Base-by-base conservation (phyloP, 2,113 vertebrate genomes). In the Clarias macrocephalus region DNA sequence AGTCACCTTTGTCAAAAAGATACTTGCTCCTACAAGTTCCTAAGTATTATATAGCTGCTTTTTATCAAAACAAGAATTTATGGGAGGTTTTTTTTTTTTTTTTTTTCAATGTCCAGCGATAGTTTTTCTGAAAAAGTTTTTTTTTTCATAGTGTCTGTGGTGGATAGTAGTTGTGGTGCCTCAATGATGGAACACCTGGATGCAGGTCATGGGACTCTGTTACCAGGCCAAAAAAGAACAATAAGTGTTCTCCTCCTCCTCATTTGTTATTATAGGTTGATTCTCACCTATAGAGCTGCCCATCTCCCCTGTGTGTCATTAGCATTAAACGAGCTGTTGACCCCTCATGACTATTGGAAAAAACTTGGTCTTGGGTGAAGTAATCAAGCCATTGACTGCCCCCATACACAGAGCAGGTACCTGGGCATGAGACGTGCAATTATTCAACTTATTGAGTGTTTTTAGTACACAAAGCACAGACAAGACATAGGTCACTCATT, bases 251-350 rank as follows among this genome's bases (percentile, higher is more conserved):
- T 92, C 91, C 91, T 92, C 87, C 33, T 89, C 66, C 92, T 91
- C 93, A 95, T 95, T 91, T 93, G 94, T 95, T 95, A 95, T 91
- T 94, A 92, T 94, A 93, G 92, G 93, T 94, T 92, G 93, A 92
- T 92, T 91, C 91, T 92, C 91, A 94, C 93, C 91, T 92, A 91
- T 92, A 92, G 90, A 89, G 91, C 90, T 90, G 88, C 90, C 85
- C 54, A 37, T 19, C 18, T 87, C 91, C 93, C 85, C 21, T 63
- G 89, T 93, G 95, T 94, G 93, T 95, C 94, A 94, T 95, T 95
- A 95, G 91, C 89, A 90, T 88, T 90, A 94, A 94, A 94, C 88
- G 87, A 94, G 93, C 93, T 92, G 94, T 95, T 95, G 94, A 96
- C 95, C 95, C 94, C 93, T 92, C 91, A 92, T 94, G 92, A 91